Base-by-base conservation (phyloP, 2,797 vertebrate genomes). In the Graptemys geographica region DNA sequence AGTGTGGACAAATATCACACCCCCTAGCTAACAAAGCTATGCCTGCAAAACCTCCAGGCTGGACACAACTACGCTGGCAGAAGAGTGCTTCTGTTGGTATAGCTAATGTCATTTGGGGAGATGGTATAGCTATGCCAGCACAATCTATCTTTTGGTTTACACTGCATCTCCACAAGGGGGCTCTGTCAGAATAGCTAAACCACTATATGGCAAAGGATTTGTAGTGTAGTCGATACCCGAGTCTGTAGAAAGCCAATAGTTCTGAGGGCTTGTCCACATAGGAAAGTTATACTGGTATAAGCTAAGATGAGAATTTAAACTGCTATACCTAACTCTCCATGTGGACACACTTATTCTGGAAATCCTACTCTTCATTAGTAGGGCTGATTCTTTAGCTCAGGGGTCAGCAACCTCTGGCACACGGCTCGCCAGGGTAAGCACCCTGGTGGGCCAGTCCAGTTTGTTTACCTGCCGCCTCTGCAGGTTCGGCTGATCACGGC, bases 211-310 rank as follows among this genome's bases (percentile, higher is more conserved):
- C 16, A 18, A 37, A 69, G 65, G 19, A 37, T 37, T 69, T 21
- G 18, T 69, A 23, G n/a, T 37, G 19, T 69, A 69, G 65, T 69
- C 65, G 37, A 49, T 19, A 85, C 0, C 47, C 52, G 16, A 90
- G 78, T 79, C 41, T 19, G n/a, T 18, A 85, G 90, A 52, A 3
- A 84, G 53, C 55, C 4, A 90, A 74, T 53, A 9, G 27, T 51
- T 84, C 27, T 72, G 80, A 80, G 83, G 41, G 28, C 10, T 79
- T 62, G 74, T 31, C 1, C 53, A 19, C 12, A 28, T 0, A 0
- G 52, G 84, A 5, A 5, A 31, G 5, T 0, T 53, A 65, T 88
- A 83, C 21, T 62, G 23, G 19, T 56, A 51, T 13, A 78, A 92
- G 62, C 2, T 37, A 49, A 37, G 10, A 69, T 8, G 72, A 47